Conservation (phyloP, 2,888 invertebrate species). For the Chironomus tentans region DNA sequence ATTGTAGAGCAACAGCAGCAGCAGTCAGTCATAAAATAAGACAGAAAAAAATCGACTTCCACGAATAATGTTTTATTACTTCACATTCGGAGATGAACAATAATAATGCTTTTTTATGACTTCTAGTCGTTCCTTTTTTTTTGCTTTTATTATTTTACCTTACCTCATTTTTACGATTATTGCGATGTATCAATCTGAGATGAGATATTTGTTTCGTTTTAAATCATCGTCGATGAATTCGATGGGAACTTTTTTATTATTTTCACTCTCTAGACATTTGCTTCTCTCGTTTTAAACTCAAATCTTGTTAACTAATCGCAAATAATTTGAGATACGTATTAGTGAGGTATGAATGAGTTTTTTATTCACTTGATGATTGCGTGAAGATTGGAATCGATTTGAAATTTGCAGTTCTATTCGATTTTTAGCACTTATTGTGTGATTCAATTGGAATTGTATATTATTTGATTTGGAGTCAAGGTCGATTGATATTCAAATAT, state of each 20-base stretch:
- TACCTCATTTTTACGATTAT: slow-evolving; percentile 19
- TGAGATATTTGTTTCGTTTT: not conserved
- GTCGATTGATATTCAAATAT: no score
- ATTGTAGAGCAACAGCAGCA: not conserved
- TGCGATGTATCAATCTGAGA: slow-evolving; percentile 19
- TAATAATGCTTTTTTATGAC: not conserved
- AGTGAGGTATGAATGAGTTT: no score
- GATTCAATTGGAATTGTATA: no score
- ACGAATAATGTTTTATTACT: slow-evolving; percentile 26
- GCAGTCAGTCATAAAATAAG: not conserved
- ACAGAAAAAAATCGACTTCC: no score
- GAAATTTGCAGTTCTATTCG: no score
- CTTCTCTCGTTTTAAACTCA: not conserved
- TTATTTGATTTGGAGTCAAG: no score
- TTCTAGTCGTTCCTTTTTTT: not conserved
- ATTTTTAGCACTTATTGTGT: no score
- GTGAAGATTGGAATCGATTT: no score
- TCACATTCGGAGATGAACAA: not conserved
- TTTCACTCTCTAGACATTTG: not conserved
- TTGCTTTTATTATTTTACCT: not conserved
- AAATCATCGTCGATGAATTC: not conserved
- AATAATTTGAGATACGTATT: not conserved
- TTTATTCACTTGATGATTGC: no score
- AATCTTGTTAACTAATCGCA: not conserved
- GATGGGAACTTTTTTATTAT: not conserved